Conservation (phyloP, 2,113 vertebrate species). For the Coracopsis vasa region DNA sequence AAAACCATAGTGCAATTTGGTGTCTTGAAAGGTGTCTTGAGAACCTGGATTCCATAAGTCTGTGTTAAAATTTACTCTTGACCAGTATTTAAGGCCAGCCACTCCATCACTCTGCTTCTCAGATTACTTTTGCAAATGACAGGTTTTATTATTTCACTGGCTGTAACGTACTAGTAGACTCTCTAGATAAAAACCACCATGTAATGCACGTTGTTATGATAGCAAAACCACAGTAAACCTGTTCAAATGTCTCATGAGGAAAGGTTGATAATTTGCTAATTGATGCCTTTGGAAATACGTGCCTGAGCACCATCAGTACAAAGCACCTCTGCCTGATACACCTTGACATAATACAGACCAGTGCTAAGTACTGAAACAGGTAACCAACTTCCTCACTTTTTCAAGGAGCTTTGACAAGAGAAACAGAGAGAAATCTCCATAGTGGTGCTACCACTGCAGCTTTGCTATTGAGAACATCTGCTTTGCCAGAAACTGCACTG, state of each 20-base stretch:
- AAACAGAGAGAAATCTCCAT: not conserved
- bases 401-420: not conserved
- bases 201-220: not conserved
- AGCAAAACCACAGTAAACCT: not conserved
- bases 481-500: not conserved
- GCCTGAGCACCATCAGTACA: not conserved
- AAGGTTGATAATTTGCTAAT: not conserved
- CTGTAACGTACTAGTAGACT: not conserved
- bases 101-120: not conserved
- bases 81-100: not conserved
- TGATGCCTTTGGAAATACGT: slow-evolving; percentile 21
- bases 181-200: not conserved
- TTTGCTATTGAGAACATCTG: slow-evolving; percentile 19
- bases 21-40: not conserved
- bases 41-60: not conserved
- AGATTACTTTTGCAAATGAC: not conserved
- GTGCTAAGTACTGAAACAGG: not conserved
- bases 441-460: not conserved
- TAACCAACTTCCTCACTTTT: not conserved
- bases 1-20: not conserved
- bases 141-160: not conserved
- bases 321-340: not conserved
- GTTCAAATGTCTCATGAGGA: not conserved
- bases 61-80: not conserved
- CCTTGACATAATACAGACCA: not conserved